A percentile compares a stretch with the other conserved stretches of the same genome.
Evolutionary conservation across 1,140 invertebrate species (phyloP).

Genomic region (Notospermus geniculatus): DNA sequence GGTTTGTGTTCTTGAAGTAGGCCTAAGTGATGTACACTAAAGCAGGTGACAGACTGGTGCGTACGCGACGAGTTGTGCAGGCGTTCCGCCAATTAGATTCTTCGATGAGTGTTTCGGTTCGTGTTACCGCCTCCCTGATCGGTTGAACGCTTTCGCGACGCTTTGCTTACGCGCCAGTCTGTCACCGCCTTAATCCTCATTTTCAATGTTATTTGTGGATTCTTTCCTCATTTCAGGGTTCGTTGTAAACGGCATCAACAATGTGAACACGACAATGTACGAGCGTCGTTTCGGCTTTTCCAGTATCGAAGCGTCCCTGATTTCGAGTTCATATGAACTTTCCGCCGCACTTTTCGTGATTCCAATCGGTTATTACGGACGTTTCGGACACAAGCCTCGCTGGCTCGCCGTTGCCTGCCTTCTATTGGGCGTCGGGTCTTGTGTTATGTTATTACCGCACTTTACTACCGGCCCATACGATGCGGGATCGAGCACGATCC

Average conservation of each 20-base stretch:
- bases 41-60: too few relatives aligned
- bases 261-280: slow-evolving; percentile 83
- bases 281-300: slow-evolving; percentile 75
- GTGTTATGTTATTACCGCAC: slow-evolving; percentile 91
- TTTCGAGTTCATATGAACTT: slow-evolving; percentile 78
- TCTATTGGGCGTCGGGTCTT: slow-evolving; percentile 72
- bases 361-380: slow-evolving; percentile 78
- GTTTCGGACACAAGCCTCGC: slow-evolving; percentile 74
- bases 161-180: too few relatives aligned
- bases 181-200: too few relatives aligned
- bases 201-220: too few relatives aligned
- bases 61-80: too few relatives aligned
- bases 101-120: too few relatives aligned
- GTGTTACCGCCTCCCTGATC: too few relatives aligned
- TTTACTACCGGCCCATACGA: slow-evolving; percentile 63
- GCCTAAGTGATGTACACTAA: too few relatives aligned
- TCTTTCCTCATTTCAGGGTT: slow-evolving; percentile 64
- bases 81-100: too few relatives aligned
- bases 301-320: slow-evolving; percentile 72
- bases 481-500: too few relatives aligned
- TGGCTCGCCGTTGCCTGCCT: slow-evolving; percentile 70
- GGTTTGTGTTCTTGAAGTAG: too few relatives aligned
- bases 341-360: slow-evolving; percentile 76
- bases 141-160: too few relatives aligned
- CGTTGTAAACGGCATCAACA: slow-evolving; percentile 83